Evolutionary conservation across 2,888 invertebrate species (phyloP).

Genomic region (Ichneumon xanthorius): DNA sequence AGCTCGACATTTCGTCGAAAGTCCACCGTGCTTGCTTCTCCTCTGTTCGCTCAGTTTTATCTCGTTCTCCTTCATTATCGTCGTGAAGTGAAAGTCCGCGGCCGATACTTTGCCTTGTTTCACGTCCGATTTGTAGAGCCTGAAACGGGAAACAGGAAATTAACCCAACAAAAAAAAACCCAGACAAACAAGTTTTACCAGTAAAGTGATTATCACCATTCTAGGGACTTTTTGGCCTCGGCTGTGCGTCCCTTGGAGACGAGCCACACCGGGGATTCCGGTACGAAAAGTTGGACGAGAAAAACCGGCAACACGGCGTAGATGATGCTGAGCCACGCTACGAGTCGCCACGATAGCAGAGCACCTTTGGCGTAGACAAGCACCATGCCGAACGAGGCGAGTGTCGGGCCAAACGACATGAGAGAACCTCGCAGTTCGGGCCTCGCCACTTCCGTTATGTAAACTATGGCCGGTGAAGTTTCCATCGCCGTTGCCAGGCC

Average conservation of each 20-base stretch:
- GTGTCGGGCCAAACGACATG: constrained; percentile 87
- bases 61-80: constrained; percentile 86
- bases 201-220: constrained; percentile 81
- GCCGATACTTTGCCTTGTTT: constrained; percentile 78
- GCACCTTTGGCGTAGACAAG: constrained; percentile 86
- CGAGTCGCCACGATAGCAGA: constrained; percentile 86
- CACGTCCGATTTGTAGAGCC: constrained; percentile 78
- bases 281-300: constrained; percentile 85
- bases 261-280: constrained; percentile 88
- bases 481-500: constrained; percentile 87
- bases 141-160: constrained; percentile 49
- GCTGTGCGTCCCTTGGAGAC: constrained; percentile 86
- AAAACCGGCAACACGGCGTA: constrained; percentile 86
- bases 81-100: constrained; percentile 86
- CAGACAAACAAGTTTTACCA: not conserved
- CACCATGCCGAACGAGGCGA: constrained; percentile 88
- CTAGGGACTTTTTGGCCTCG: constrained; percentile 86
- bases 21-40: constrained; percentile 81
- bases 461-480: constrained; percentile 88
- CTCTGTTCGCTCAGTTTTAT: constrained; percentile 84
- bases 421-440: constrained; percentile 88
- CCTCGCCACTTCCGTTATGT: constrained; percentile 88
- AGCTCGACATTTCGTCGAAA: constrained; percentile 81
- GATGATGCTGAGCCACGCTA: constrained; percentile 86
- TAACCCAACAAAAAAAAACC: not conserved